Percentiles rank a stretch among this genome's conserved stretches.
These are phyloP conservation scores for Pterophyllum scalare DNA, from an alignment of 2,113 vertebrate species.

Conservation along the genomic window DNA sequence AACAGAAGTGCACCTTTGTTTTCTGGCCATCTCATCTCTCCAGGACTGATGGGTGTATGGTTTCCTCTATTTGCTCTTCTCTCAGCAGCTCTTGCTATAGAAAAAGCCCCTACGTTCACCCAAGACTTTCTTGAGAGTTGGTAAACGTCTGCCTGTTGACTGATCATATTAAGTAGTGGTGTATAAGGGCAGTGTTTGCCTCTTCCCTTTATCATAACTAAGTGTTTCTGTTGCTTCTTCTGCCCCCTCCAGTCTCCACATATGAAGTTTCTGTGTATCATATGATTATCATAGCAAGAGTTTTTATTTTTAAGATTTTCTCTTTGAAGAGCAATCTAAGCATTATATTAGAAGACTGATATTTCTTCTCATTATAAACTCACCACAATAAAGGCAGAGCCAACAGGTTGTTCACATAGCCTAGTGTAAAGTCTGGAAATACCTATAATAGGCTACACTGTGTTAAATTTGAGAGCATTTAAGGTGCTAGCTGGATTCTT, in stretches of 20 bases:
- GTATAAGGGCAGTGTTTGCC: constrained; percentile 29
- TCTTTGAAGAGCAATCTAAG: neutral
- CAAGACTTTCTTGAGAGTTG: constrained; percentile 25
- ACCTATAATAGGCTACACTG: neutral
- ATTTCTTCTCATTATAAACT: neutral
- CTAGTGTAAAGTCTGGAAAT: rapidly evolving
- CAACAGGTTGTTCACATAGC: neutral
- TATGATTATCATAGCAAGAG: neutral
- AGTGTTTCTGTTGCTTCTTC: neutral
- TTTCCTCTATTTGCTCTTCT: constrained; percentile 39
- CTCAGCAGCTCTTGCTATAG: neutral
- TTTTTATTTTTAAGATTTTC: neutral
- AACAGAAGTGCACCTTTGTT: neutral
- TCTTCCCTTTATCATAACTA: neutral
- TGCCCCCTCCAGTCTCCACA: neutral
- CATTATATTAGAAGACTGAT: neutral
- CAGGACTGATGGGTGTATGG: neutral
- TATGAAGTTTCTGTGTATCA: neutral
- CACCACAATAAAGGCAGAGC: neutral
- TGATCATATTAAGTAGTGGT: neutral
- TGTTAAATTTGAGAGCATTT: neutral
- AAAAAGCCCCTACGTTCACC: neutral
- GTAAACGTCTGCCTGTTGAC: constrained; percentile 43
- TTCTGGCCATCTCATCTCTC: neutral
- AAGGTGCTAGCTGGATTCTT: neutral